A percentile compares a stretch with the other conserved stretches of the same genome.
Evolutionary conservation across 2,888 invertebrate genomes (phyloP).

Genomic region (Ochropleura plecta): DNA sequence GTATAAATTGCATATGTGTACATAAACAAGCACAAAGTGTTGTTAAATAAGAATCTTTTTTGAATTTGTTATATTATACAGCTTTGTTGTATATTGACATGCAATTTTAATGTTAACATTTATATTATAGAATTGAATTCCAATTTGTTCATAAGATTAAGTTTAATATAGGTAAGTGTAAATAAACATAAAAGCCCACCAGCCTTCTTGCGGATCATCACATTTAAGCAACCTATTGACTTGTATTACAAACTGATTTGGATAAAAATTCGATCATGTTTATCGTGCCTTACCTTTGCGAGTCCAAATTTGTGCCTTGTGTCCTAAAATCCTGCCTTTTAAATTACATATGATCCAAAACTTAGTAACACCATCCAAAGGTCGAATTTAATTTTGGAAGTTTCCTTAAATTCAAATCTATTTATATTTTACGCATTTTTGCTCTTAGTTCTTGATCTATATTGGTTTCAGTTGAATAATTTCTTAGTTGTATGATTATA

Average conservation of each 20-base stretch:
- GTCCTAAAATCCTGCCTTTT: conserved; percentile 31
- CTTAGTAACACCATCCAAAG: conserved; percentile 16
- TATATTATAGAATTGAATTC: conserved; percentile 63
- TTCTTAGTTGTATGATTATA: conserved; percentile 45
- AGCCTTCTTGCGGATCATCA: conserved; percentile 74
- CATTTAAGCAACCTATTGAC: conserved; percentile 57
- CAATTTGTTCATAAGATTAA: conserved; percentile 46
- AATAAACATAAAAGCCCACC: conserved; percentile 82
- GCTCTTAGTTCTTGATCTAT: neutral
- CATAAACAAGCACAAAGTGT: conserved; percentile 84
- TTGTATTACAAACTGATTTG: conserved; percentile 45
- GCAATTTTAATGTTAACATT: conserved; percentile 71
- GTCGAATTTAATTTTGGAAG: conserved; percentile 5
- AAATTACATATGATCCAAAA: conserved; percentile 6
- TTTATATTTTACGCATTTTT: conserved; percentile 2
- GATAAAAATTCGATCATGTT: conserved; percentile 56
- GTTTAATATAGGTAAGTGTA: conserved; percentile 70
- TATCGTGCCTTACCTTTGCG: conserved; percentile 70
- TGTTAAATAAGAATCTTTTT: conserved; percentile 73
- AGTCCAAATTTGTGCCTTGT: conserved; percentile 72
- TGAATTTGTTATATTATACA: conserved; percentile 68
- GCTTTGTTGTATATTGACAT: conserved; percentile 78
- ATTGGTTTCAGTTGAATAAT: conserved; percentile 13
- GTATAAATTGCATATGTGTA: conserved; percentile 75
- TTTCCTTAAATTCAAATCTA: neutral